These are phyloP conservation scores for Calosoma granatense DNA, from an alignment of 1,140 invertebrate species.

Conservation along the genomic window DNA sequence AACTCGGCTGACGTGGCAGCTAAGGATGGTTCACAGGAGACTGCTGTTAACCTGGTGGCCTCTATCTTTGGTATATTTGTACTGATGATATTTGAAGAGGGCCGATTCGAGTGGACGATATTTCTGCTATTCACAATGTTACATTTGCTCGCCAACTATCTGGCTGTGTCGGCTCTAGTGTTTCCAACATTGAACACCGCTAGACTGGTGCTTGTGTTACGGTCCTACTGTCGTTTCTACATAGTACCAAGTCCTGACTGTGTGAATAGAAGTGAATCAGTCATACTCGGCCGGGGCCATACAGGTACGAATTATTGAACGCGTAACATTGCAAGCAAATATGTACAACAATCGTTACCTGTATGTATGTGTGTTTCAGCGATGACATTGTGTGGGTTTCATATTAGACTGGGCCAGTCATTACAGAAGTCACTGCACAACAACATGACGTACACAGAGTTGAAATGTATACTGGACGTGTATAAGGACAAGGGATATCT, in stretches of 20 bases:
- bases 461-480: constrained; percentile 29
- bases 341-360: too few relatives aligned
- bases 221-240: constrained; percentile 45
- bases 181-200: constrained; percentile 72
- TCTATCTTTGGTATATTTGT: constrained; percentile 68
- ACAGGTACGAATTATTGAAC: too few relatives aligned
- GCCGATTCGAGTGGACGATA: background rate
- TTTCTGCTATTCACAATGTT: constrained; percentile 60
- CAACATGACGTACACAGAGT: too few relatives aligned
- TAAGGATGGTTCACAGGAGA: constrained; percentile 95
- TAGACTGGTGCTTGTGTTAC: constrained; percentile 55
- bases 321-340: too few relatives aligned
- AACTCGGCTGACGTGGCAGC: constrained; percentile 92
- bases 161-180: constrained; percentile 62
- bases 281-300: constrained; percentile 40
- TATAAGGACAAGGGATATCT: constrained; percentile 38
- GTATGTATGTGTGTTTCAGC: too few relatives aligned
- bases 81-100: constrained; percentile 41
- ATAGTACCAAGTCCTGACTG: constrained; percentile 37
- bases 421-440: constrained; percentile 36
- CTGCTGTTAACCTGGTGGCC: constrained; percentile 80
- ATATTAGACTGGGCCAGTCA: constrained; percentile 41
- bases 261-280: constrained; percentile 48
- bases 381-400: constrained; percentile 45
- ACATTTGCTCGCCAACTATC: constrained; percentile 80